Base-by-base conservation (phyloP, 1,140 invertebrate genomes). In the Dendroctonus valens region DNA sequence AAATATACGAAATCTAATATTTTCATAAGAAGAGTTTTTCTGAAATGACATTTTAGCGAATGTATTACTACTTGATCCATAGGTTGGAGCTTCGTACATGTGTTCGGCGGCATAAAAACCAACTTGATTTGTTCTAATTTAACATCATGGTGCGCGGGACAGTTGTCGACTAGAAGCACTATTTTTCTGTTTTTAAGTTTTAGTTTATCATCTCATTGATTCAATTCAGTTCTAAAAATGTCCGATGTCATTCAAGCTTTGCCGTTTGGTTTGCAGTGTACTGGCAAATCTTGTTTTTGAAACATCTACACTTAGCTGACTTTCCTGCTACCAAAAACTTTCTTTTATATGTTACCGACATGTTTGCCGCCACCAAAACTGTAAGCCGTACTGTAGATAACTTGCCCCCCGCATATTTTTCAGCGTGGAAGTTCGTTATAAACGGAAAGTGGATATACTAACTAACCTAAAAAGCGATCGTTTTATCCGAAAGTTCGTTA, bases 301-400 rank as follows among this genome's bases (percentile, higher is more conserved):
- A 83, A 72, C 79, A 82, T 15, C 76, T 70, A 49, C 80, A 80
- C 40, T 80, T 80, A 70, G 69, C 64, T 9, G 70, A 78, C 72
- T 83, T 82, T 66, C 81, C 81, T 59, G 82, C 81, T 6, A 83
- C 69, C 9, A 83, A 60, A 38, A 79, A 76, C 53, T 76, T 76
- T 7, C 79, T 62, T 75, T 82, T 82, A 62, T 82, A 77, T 78
- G 69, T 82, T 83, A 50, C 73, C n/a, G n/a, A n/a, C n/a, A n/a
- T n/a, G n/a, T n/a, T n/a, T n/a, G n/a, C n/a, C n/a, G n/a, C n/a
- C n/a, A n/a, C n/a, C n/a, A n/a, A n/a, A n/a, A n/a, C n/a, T n/a
- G n/a, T n/a, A n/a, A n/a, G n/a, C n/a, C n/a, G n/a, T n/a, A n/a
- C n/a, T n/a, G n/a, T n/a, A n/a, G n/a, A n/a, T n/a, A n/a, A n/a